phyloP scores from a whole-genome alignment of 2,888 invertebrate species.

The Drosophila monieri region DNA sequence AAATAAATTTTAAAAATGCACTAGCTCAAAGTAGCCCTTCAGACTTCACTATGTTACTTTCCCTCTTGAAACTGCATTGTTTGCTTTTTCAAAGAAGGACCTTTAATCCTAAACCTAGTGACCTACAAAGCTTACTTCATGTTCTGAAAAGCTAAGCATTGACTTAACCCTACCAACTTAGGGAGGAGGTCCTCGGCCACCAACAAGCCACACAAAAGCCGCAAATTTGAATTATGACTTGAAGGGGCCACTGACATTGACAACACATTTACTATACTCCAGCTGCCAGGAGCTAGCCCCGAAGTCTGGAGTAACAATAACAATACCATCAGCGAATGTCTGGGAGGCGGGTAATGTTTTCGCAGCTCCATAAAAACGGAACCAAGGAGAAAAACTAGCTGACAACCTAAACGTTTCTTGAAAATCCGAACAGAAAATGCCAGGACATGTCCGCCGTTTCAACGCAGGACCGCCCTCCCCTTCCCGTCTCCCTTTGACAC shows the following conservation, averaged over 20 bases:
- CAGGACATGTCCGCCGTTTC: slow-evolving; percentile 55
- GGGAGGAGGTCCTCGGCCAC: slow-evolving; percentile 10
- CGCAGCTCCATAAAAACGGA: slow-evolving; percentile 34
- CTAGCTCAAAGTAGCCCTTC: background rate
- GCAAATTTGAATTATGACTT: slow-evolving; percentile 59
- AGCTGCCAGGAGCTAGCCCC: slow-evolving; percentile 45
- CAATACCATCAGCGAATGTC: slow-evolving; percentile 42
- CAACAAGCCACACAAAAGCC: slow-evolving; percentile 8
- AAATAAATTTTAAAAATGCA: background rate
- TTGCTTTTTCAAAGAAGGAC: background rate
- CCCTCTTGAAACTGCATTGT: background rate
- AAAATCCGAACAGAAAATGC: slow-evolving; percentile 67
- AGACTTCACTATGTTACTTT: background rate
- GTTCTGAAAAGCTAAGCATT: slow-evolving; percentile 10
- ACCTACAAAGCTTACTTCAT: slow-evolving; percentile 1
- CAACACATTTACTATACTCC: slow-evolving; percentile 38
- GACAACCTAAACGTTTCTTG: slow-evolving; percentile 74
- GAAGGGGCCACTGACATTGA: slow-evolving; percentile 53
- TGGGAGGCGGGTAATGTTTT: slow-evolving; percentile 31
- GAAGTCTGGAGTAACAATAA: slow-evolving; percentile 48
- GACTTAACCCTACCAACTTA: slow-evolving; percentile 34
- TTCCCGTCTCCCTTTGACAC: slow-evolving; percentile 44
- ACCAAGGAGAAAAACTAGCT: slow-evolving; percentile 58
- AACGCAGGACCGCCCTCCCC: slow-evolving; percentile 20
- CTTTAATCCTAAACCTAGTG: background rate